Evolutionary conservation across 2,888 invertebrate genomes (phyloP).

Genomic region (Nomada lathburiana): DNA sequence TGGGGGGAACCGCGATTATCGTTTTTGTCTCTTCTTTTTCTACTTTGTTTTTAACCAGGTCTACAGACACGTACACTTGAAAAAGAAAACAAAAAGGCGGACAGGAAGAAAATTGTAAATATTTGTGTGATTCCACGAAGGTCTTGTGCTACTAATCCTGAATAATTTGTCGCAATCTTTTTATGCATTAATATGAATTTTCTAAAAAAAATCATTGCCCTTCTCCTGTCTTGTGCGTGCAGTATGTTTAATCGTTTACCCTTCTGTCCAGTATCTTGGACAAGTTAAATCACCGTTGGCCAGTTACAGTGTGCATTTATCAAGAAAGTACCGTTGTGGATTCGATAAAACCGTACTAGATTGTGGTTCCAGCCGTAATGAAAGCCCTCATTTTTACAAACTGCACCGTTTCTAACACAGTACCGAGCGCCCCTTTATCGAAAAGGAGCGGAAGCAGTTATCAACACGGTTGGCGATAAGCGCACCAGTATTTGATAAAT

Average conservation of each 20-base stretch:
- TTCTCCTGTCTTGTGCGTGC: neutral
- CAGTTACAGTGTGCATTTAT: neutral
- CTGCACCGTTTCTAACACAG: conserved; percentile 49
- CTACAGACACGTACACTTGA: too few relatives aligned
- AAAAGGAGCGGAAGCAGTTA: conserved; percentile 77
- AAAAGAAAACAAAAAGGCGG: too few relatives aligned
- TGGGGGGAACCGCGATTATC: too few relatives aligned
- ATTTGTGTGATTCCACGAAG: too few relatives aligned
- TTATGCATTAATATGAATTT: too few relatives aligned
- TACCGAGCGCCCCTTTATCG: conserved; percentile 72
- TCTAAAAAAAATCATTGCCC: too few relatives aligned
- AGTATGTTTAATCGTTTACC: neutral
- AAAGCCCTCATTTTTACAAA: conserved; percentile 62
- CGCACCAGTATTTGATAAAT: conserved; percentile 62
- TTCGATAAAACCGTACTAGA: conserved; percentile 24
- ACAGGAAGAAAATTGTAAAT: too few relatives aligned
- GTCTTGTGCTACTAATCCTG: too few relatives aligned
- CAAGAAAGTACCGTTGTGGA: conserved; percentile 15
- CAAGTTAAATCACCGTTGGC: neutral
- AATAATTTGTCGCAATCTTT: too few relatives aligned
- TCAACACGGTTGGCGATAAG: conserved; percentile 72
- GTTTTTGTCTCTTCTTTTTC: too few relatives aligned
- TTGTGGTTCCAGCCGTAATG: conserved; percentile 13
- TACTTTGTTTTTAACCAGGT: too few relatives aligned
- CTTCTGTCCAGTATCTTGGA: neutral